Conservation (phyloP, 92 coral and sea anemone genomes). For the Bergia puertoricense region DNA sequence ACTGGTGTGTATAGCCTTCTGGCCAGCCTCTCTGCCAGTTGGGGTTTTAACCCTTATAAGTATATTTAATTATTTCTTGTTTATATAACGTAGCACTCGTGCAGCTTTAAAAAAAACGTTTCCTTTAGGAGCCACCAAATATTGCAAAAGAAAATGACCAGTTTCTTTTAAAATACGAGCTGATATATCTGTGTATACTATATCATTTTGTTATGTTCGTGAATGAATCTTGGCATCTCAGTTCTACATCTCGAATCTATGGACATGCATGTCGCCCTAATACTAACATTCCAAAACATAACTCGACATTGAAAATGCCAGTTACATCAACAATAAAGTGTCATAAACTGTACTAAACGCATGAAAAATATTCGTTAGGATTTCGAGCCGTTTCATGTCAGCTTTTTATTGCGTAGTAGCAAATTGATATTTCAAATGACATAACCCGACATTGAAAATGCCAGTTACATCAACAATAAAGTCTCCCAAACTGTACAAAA, state of each 20-base stretch:
- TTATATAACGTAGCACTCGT: neutral
- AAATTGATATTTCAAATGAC: slow-evolving; percentile 24
- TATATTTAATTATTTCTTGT: no score
- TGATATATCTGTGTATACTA: slow-evolving; percentile 15
- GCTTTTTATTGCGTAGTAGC: slow-evolving; percentile 10
- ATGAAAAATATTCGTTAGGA: slow-evolving; percentile 17
- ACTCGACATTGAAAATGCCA: slow-evolving; percentile 29
- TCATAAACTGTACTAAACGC: slow-evolving; percentile 20
- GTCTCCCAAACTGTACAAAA: slow-evolving; percentile 27
- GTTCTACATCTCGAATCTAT: slow-evolving; percentile 24
- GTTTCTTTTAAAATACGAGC: slow-evolving; percentile 18
- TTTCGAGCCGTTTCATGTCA: slow-evolving; percentile 26
- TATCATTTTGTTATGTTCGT: slow-evolving; percentile 27
- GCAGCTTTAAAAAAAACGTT: slow-evolving; percentile 16
- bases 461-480: slow-evolving; percentile 25
- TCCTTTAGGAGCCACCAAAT: slow-evolving; percentile 27
- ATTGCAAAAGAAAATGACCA: slow-evolving; percentile 3
- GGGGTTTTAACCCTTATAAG: no score
- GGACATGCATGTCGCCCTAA: slow-evolving; percentile 31
- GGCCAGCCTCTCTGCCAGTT: no score
- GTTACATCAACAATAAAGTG: slow-evolving; percentile 25
- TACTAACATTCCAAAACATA: slow-evolving; percentile 19
- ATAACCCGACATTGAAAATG: slow-evolving; percentile 26
- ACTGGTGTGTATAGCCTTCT: no score
- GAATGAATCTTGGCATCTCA: slow-evolving; percentile 28